Percentiles rank a stretch among this genome's conserved stretches.
Evolutionary conservation across 2,888 invertebrate genomes (phyloP).

Genomic region (Phyto melanocephala): DNA sequence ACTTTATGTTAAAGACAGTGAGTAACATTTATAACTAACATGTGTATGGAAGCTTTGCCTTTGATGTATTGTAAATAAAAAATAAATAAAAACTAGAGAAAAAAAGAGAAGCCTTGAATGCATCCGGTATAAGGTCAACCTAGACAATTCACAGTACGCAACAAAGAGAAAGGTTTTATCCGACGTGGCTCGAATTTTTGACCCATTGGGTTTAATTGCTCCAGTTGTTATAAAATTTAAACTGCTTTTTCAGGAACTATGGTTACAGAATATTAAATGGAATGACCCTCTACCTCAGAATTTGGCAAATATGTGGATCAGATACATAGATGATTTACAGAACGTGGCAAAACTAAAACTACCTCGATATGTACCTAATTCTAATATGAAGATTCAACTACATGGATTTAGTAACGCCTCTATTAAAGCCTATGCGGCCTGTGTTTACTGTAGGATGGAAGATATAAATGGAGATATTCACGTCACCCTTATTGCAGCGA

Average conservation of each 20-base stretch:
- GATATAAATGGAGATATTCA: not conserved
- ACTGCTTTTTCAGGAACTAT: slow-evolving; percentile 52
- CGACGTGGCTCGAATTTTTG: slow-evolving; percentile 25
- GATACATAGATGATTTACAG: slow-evolving; percentile 6
- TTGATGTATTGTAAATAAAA: too few species aligned
- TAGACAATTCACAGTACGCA: not conserved
- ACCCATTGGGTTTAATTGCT: slow-evolving; percentile 25
- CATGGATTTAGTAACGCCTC: slow-evolving; percentile 35
- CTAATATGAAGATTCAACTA: not conserved
- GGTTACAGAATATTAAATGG: slow-evolving; percentile 54
- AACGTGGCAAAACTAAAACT: not conserved
- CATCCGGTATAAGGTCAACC: slow-evolving; percentile 28
- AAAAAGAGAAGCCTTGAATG: slow-evolving; percentile 51
- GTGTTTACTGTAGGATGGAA: not conserved
- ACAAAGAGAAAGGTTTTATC: slow-evolving; percentile 27
- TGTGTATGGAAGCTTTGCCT: slow-evolving; percentile 7
- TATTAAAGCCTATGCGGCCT: slow-evolving; percentile 23
- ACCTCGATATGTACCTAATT: not conserved
- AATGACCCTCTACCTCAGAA: slow-evolving; percentile 50
- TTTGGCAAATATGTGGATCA: not conserved
- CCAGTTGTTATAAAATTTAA: slow-evolving; percentile 39
- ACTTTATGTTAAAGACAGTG: too few species aligned
- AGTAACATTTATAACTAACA: not conserved
- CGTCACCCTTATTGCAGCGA: not conserved
- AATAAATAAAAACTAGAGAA: too few species aligned